Evolutionary conservation across 1,140 invertebrate species (phyloP), one percentile per base, ranked within the genome.

Genomic region (Heliconius hewitsoni): DNA sequence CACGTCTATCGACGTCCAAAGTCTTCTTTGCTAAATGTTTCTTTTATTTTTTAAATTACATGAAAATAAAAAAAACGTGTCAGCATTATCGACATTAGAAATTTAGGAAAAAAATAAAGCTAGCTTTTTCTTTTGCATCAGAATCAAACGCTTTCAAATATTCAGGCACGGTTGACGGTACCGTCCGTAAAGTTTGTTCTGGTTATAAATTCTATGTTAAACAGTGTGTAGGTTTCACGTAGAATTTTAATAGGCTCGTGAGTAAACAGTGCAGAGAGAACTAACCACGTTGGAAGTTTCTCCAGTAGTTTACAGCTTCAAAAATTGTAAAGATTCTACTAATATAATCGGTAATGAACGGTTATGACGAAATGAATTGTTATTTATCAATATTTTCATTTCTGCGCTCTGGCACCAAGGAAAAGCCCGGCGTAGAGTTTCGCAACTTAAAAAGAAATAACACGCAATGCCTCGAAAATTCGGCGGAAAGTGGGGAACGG

Each of bases 201-300:
- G 60, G 60, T 66, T 66, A 66, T 66, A 66, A 66, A 66, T 76
- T 52, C 66, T 27, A 82, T 30, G 39, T 74, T 78, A 55, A 81
- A n/a, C 72, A 78, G 66, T 79, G 23, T 73, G 81, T 50, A 76
- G 74, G 74, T 79, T 81, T 73, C 55, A 81, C 52, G 57, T 79
- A 81, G 80, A 81, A 81, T 83, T 81, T 83, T 83, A 83, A 83
- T 83, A 79, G 77, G 75, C 66, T 81, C 77, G 71, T 42, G 73
- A 23, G 79, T 52, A 52, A 34, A 75, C 73, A 75, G 73, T 5
- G 73, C 30, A 57, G 73, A 30, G 30, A 30, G 30, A 76, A 55
- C 23, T 50, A 42, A 70, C 19, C 16, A 73, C 50, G 76, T 72
- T 50, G 71, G 74, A 78, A 66, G 39, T 72, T 50, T 74, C 37